Percentiles rank a stretch among this genome's conserved stretches.
phyloP scores from a whole-genome alignment of 2,113 vertebrate genomes.

The Phasianus colchicus region DNA sequence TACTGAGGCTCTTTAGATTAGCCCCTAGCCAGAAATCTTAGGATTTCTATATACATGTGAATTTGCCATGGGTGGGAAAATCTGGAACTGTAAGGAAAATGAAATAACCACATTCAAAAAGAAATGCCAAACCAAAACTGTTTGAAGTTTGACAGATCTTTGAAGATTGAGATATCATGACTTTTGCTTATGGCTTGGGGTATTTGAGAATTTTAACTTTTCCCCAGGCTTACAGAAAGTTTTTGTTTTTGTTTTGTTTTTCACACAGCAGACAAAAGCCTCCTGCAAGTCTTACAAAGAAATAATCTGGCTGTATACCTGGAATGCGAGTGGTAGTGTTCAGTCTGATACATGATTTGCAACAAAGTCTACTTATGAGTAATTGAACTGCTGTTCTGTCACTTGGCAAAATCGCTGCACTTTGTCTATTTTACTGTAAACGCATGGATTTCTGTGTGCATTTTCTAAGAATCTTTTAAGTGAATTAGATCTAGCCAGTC shows the following conservation, averaged over 20 bases:
- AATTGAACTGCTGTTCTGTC: neutral
- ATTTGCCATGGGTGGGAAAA: neutral
- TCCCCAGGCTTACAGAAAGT: neutral
- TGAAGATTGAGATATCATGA: fast-evolving
- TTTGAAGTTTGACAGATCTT: neutral
- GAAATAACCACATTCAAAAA: neutral
- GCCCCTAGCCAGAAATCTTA: neutral
- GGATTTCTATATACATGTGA: neutral
- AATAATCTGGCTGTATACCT: neutral
- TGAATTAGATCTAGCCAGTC: neutral
- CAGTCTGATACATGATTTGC: neutral
- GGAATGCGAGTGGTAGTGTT: neutral
- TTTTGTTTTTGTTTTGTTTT: neutral
- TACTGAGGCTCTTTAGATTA: neutral
- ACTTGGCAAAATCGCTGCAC: neutral
- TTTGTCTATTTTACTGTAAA: neutral
- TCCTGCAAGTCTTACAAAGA: neutral
- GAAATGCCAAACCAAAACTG: neutral
- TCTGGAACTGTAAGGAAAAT: neutral
- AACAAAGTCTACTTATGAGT: neutral
- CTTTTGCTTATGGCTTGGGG: neutral
- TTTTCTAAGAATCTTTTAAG: neutral
- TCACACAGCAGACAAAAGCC: neutral
- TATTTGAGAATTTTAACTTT: neutral
- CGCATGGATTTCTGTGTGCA: neutral